Evolutionary conservation across 1,140 invertebrate genomes (phyloP).

Genomic region (Ceratoteleas bidentatus): DNA sequence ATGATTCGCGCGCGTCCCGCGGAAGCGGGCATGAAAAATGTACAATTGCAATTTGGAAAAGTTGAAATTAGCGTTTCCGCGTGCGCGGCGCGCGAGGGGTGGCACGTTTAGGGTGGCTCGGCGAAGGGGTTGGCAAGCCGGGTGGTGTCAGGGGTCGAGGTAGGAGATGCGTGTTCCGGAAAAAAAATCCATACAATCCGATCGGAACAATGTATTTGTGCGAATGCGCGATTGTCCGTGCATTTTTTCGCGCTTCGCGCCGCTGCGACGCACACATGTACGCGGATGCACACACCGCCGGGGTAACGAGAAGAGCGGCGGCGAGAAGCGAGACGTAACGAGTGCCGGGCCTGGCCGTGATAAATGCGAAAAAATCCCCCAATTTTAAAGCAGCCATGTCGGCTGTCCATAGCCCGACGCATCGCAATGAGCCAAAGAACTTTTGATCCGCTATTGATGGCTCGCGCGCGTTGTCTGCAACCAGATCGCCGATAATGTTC

Average conservation of each 20-base stretch:
- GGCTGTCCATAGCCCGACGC: constrained; percentile 34
- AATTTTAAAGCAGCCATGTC: constrained; percentile 63
- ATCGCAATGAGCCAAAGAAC: constrained; percentile 38
- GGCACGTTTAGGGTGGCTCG: constrained; percentile 25
- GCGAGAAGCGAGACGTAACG: constrained; percentile 57
- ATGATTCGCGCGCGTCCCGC: not conserved
- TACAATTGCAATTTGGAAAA: constrained; percentile 56
- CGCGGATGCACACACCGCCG: too few species aligned
- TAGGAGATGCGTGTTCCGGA: constrained; percentile 72
- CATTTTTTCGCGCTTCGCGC: constrained; percentile 65
- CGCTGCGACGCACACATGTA: constrained; percentile 53
- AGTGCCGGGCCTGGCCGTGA: constrained; percentile 56
- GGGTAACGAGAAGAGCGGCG: constrained; percentile 54
- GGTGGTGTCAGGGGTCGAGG: constrained; percentile 66
- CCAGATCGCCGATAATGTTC: constrained; percentile 21
- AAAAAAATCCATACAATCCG: constrained; percentile 80
- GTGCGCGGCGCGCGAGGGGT: constrained; percentile 21
- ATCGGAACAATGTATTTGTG: constrained; percentile 79
- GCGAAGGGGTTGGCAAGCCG: constrained; percentile 50
- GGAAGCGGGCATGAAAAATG: constrained; percentile 31
- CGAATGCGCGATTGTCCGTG: constrained; percentile 76
- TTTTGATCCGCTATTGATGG: constrained; percentile 50
- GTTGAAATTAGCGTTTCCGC: constrained; percentile 60
- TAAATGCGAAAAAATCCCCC: constrained; percentile 69
- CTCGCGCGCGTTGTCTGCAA: constrained; percentile 26